Evolutionary conservation across 2,797 vertebrate species (phyloP).

Genomic region (Lutjanus campechanus): DNA sequence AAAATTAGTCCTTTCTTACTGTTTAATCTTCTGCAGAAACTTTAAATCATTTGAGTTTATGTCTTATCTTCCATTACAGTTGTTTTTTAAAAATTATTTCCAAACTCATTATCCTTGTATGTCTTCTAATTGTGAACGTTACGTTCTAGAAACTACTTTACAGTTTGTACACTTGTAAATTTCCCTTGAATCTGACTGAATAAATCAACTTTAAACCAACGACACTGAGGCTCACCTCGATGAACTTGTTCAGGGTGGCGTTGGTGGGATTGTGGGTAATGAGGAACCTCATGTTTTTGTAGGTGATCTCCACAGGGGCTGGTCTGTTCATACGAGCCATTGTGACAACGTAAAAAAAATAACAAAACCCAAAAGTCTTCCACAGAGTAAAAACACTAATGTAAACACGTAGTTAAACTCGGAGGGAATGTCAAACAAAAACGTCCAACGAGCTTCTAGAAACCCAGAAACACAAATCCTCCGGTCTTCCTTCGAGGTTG

Average conservation of each 20-base stretch:
- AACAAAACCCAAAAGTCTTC: conserved; percentile 74
- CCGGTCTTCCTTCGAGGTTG: conserved; percentile 57
- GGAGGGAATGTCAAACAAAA: conserved; percentile 77
- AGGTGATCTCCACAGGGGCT: conserved; percentile 99
- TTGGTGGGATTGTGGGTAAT: conserved; percentile 99
- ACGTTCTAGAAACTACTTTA: too few species aligned
- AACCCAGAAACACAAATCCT: conserved; percentile 51
- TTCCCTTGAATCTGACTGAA: not conserved
- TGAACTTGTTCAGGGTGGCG: conserved; percentile 98
- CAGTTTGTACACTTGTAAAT: not conserved
- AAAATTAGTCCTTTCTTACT: too few species aligned
- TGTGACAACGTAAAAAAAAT: conserved; percentile 66
- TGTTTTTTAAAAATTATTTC: not conserved
- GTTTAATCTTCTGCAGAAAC: not conserved
- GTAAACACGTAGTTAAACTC: conserved; percentile 70
- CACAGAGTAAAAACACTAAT: conserved; percentile 67
- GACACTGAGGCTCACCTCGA: conserved; percentile 91
- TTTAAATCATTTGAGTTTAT: not conserved
- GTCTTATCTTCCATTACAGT: not conserved
- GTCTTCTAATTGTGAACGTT: not conserved
- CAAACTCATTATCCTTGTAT: not conserved
- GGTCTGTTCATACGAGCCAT: conserved; percentile 99
- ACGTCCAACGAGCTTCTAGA: conserved; percentile 55
- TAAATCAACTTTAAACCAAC: not conserved
- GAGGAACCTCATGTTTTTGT: conserved; percentile 99